These are phyloP conservation scores for Manis pentadactyla DNA, from an alignment of 2,797 vertebrate species.

Conservation along the genomic window DNA sequence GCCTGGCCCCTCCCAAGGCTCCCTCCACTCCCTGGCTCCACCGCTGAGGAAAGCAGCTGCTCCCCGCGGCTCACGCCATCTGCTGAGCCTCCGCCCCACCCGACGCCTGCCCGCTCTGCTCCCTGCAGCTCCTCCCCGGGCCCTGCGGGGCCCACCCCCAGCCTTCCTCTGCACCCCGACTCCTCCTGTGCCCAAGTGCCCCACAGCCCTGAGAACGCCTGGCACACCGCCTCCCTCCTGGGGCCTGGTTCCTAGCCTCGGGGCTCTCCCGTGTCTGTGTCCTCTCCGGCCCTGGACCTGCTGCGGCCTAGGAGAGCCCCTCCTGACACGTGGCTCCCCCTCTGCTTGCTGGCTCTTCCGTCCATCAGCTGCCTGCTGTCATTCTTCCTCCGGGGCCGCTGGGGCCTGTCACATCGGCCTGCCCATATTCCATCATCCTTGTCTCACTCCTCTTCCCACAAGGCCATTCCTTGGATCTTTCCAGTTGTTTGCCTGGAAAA, in stretches of 20 bases:
- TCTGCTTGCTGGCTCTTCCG: no score
- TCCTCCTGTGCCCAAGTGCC: no score
- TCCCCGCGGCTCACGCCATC: background rate
- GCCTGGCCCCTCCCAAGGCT: background rate
- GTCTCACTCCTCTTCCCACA: background rate
- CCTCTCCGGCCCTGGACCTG: background rate
- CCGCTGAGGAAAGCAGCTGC: background rate
- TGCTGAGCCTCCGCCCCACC: background rate
- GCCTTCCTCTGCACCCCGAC: background rate
- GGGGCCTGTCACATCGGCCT: background rate
- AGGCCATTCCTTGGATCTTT: background rate
- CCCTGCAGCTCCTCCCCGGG: background rate
- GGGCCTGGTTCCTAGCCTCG: background rate
- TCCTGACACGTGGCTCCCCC: fast-evolving
- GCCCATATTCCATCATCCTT: background rate
- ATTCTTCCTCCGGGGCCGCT: background rate
- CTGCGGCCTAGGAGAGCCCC: background rate
- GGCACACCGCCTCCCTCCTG: background rate
- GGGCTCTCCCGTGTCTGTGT: no score
- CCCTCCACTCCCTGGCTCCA: fast-evolving
- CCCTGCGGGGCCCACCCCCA: background rate
- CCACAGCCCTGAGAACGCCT: fast-evolving
- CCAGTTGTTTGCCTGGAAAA: background rate
- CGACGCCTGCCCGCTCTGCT: background rate
- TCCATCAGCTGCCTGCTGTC: background rate